phyloP scores from a whole-genome alignment of 2,888 invertebrate species.

The Siphlonurus alternatus region DNA sequence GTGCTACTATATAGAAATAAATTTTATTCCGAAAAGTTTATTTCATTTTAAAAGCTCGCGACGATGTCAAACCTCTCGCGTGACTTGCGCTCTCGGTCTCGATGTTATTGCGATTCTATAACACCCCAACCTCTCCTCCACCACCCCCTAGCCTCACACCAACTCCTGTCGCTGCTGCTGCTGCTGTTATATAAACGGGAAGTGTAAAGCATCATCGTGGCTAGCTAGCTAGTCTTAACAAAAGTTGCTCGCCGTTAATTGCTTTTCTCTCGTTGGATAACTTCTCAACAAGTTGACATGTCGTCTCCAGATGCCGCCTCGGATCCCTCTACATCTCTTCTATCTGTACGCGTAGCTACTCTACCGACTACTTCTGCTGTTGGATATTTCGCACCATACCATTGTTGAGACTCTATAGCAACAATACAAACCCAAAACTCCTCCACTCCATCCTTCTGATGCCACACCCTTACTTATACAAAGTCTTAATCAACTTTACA shows the following conservation, averaged over 20 bases:
- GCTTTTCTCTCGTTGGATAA: constrained; percentile 1
- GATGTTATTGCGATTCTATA: not conserved
- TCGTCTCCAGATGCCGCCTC: not conserved
- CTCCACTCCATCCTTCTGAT: too few species aligned
- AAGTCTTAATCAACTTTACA: too few species aligned
- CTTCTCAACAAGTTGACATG: constrained; percentile 3
- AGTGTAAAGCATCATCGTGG: not conserved
- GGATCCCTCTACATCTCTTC: not conserved
- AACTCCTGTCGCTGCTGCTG: not conserved
- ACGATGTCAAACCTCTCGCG: too few species aligned
- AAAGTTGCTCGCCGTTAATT: constrained; percentile 3
- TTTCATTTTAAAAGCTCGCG: not conserved
- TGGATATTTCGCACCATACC: too few species aligned
- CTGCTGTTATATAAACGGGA: not conserved
- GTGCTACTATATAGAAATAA: not conserved
- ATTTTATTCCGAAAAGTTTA: not conserved
- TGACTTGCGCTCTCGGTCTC: not conserved
- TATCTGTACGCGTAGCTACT: too few species aligned
- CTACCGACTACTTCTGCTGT: too few species aligned
- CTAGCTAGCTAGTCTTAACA: not conserved
- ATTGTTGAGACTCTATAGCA: too few species aligned
- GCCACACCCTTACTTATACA: too few species aligned
- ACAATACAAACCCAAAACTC: too few species aligned
- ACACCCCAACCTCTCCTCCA: too few species aligned
- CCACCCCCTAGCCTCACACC: too few species aligned